A percentile compares a stretch with the other conserved stretches of the same genome.
phyloP scores from a whole-genome alignment of 2,113 vertebrate genomes.

The Gallinago undulata region DNA sequence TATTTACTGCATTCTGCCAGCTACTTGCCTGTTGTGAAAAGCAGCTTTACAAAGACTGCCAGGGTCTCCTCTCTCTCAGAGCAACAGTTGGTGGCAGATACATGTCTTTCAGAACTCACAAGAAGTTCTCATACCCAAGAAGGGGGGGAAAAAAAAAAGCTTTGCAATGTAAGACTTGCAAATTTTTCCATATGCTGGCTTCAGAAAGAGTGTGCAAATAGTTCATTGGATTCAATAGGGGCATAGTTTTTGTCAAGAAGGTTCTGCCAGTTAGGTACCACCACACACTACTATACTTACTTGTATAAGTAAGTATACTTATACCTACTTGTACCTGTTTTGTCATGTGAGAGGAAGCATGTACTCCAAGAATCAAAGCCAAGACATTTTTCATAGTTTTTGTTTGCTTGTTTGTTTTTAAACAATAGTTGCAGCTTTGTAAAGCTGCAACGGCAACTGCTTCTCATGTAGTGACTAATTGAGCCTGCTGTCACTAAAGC shows the following conservation, averaged over 20 bases:
- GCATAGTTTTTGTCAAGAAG: background rate
- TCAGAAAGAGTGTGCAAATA: background rate
- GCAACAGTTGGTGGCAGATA: background rate
- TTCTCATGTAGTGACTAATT: background rate
- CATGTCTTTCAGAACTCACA: background rate
- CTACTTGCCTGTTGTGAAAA: background rate
- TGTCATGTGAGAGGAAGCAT: background rate
- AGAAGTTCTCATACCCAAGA: background rate
- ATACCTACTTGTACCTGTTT: background rate
- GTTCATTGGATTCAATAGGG: background rate
- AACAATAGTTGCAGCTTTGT: background rate
- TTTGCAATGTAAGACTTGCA: background rate
- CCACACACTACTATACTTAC: background rate
- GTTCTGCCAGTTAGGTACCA: background rate
- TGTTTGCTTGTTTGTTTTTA: background rate
- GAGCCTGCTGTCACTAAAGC: accelerated
- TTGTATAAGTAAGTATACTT: too few species aligned
- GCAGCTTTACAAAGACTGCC: background rate
- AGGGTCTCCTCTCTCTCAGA: background rate
- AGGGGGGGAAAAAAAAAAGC: background rate
- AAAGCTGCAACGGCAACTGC: background rate
- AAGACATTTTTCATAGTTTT: background rate
- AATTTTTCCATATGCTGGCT: background rate
- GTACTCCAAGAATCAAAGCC: background rate
- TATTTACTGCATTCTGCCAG: background rate